These are phyloP conservation scores for Diploscapter pachys DNA, from an alignment of 1,140 invertebrate genomes.

Conservation along the genomic window DNA sequence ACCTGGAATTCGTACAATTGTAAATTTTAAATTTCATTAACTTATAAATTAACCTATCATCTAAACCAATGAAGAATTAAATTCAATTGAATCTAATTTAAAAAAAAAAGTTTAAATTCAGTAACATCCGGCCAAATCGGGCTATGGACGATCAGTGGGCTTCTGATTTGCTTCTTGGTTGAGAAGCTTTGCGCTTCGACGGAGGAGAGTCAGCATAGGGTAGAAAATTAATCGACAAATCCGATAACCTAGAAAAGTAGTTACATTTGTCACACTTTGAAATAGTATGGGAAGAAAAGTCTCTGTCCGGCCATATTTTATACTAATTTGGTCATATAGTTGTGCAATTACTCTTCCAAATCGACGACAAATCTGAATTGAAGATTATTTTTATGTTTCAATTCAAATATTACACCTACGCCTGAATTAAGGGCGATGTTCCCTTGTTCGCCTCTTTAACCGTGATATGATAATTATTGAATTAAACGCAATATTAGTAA, in stretches of 20 bases:
- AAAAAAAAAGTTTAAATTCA: slow-evolving; percentile 7
- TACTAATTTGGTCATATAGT: too few species aligned
- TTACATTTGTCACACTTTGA: too few species aligned
- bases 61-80: background rate
- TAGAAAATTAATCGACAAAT: background rate
- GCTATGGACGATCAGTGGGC: slow-evolving; percentile 17
- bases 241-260: too few species aligned
- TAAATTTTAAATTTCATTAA: background rate
- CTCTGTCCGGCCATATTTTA: too few species aligned
- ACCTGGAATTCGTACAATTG: slow-evolving; percentile 15
- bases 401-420: too few species aligned
- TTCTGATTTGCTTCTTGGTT: slow-evolving; percentile 21
- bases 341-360: too few species aligned
- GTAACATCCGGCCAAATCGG: slow-evolving; percentile 17
- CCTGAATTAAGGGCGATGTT: too few species aligned
- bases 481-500: background rate
- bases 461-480: background rate
- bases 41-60: too few species aligned
- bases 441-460: too few species aligned
- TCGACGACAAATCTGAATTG: too few species aligned
- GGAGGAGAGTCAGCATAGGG: slow-evolving; percentile 31
- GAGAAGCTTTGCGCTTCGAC: slow-evolving; percentile 30
- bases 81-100: background rate
- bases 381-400: too few species aligned
- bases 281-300: too few species aligned